These are phyloP conservation scores for Zaprionus ornatus DNA, from an alignment of 1,140 invertebrate genomes.

Conservation along the genomic window DNA sequence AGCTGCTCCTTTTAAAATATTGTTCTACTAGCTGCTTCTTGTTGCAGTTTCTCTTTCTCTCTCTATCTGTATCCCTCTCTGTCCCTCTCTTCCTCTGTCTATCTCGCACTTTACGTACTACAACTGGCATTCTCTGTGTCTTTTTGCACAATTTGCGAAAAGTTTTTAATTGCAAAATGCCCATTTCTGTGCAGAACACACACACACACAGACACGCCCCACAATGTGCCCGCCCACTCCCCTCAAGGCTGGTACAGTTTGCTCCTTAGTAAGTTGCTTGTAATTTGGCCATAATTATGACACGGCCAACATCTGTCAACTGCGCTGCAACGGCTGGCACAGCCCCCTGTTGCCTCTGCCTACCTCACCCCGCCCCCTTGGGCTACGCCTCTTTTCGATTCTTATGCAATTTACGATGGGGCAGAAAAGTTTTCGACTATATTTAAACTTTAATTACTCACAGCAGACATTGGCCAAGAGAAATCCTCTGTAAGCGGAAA, in stretches of 20 bases:
- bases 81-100: too few relatives aligned
- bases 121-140: constrained; percentile 6
- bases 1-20: constrained; percentile 21
- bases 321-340: constrained; percentile 7
- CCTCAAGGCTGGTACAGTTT: constrained; percentile 14
- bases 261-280: constrained; percentile 37
- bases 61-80: too few relatives aligned
- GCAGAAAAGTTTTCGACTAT: constrained; percentile 47
- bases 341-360: too few relatives aligned
- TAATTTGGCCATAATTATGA: constrained; percentile 77
- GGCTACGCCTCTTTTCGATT: constrained; percentile 24
- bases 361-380: constrained; percentile 9
- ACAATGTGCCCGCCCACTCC: not conserved
- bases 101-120: not conserved
- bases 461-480: constrained; percentile 50
- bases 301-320: constrained; percentile 59
- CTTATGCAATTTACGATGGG: constrained; percentile 63
- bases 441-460: constrained; percentile 71
- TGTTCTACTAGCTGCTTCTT: constrained; percentile 31
- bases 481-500: constrained; percentile 39
- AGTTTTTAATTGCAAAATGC: constrained; percentile 73
- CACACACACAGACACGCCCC: not conserved
- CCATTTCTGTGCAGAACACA: constrained; percentile 36
- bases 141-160: constrained; percentile 42
- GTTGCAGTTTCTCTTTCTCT: constrained; percentile 2